Percentiles rank a stretch among this genome's conserved stretches.
These are phyloP conservation scores for Hirtodrosophila cameraria DNA, from an alignment of 2,888 invertebrate genomes.

Conservation along the genomic window DNA sequence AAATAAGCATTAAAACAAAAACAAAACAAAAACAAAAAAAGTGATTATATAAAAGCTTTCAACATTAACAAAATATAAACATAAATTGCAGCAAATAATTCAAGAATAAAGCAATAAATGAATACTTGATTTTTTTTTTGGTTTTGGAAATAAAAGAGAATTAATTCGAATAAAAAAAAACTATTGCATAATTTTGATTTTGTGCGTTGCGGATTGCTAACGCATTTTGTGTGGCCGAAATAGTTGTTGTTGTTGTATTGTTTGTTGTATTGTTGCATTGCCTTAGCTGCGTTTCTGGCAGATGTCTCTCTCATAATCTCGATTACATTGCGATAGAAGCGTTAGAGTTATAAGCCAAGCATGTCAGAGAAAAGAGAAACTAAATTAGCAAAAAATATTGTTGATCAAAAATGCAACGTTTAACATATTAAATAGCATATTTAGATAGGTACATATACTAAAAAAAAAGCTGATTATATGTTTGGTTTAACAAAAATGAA, in stretches of 20 bases:
- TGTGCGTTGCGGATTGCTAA: conserved; percentile 50
- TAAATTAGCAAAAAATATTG: conserved; percentile 81
- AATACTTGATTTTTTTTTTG: too few species aligned
- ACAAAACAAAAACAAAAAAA: conserved; percentile 39
- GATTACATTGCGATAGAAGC: conserved; percentile 74
- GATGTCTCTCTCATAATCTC: conserved; percentile 46
- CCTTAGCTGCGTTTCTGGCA: conserved; percentile 19
- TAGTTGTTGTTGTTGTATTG: conserved; percentile 39
- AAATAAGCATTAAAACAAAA: conserved; percentile 53
- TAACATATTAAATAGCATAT: conserved; percentile 8
- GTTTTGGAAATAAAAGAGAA: conserved; percentile 31
- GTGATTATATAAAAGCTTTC: conserved; percentile 54
- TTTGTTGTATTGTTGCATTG: conserved; percentile 15
- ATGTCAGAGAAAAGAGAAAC: conserved; percentile 82
- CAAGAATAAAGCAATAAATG: conserved; percentile 61
- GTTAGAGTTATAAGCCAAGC: conserved; percentile 81
- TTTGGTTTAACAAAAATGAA: not conserved
- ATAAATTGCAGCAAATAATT: conserved; percentile 61
- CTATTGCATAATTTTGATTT: conserved; percentile 78
- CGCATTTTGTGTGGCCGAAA: conserved; percentile 62
- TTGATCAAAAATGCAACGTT: conserved; percentile 47
- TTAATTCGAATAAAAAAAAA: conserved; percentile 54
- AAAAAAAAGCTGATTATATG: conserved; percentile 14
- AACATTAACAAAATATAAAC: conserved; percentile 64
- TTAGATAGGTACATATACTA: too few species aligned